phyloP scores from a whole-genome alignment of 2,888 invertebrate genomes.

The Norana najaformis region DNA sequence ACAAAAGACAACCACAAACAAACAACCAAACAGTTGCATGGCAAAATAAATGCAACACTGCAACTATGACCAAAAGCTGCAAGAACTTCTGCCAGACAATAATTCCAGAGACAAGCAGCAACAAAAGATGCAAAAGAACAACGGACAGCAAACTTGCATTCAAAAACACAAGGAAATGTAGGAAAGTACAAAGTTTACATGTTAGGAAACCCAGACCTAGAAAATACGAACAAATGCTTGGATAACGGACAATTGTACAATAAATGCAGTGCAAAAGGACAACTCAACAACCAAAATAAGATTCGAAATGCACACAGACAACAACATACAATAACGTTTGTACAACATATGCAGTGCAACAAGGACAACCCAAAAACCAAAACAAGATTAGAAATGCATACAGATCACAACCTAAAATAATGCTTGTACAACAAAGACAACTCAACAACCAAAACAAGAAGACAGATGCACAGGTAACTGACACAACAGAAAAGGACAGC shows the following conservation, averaged over 20 bases:
- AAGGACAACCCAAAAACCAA: background rate
- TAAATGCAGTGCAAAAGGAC: background rate
- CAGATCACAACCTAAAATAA: too few species aligned
- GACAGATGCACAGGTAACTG: background rate
- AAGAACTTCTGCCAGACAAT: background rate
- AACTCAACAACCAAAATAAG: background rate
- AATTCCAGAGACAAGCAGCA: too few species aligned
- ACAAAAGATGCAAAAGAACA: too few species aligned
- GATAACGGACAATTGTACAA: background rate
- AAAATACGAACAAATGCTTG: background rate
- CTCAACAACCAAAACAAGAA: too few species aligned
- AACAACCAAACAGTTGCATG: background rate
- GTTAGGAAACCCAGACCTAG: too few species aligned
- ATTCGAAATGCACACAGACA: too few species aligned
- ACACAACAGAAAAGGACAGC: background rate
- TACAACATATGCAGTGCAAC: background rate
- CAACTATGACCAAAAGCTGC: background rate
- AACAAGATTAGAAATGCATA: background rate
- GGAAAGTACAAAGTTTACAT: background rate
- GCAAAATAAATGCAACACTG: background rate
- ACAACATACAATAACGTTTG: background rate
- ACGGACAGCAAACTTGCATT: too few species aligned
- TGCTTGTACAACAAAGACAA: background rate
- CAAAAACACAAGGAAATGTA: background rate
- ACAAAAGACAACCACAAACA: background rate